phyloP scores from a whole-genome alignment of 2,113 vertebrate species.

The Eptatretus burgeri region DNA sequence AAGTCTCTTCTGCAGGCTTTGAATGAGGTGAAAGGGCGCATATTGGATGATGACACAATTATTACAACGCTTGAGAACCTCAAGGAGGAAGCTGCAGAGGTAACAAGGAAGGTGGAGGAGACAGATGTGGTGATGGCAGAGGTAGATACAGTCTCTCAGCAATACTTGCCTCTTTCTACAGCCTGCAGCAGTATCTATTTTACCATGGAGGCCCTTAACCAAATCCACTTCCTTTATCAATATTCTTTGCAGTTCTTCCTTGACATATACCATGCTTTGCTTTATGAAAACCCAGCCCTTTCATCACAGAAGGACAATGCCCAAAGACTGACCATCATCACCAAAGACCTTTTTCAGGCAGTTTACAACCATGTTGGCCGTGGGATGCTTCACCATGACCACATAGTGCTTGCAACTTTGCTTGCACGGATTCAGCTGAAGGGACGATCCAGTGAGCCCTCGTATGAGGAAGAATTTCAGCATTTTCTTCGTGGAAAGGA shows the following conservation, averaged over 20 bases:
- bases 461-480: conserved; percentile 69
- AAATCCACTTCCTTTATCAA: conserved; percentile 1
- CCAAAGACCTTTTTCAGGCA: conserved; percentile 4
- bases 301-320: background rate
- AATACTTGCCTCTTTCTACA: conserved; percentile 1
- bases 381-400: conserved; percentile 7
- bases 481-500: conserved; percentile 75
- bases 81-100: background rate
- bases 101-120: conserved; percentile 2
- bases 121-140: conserved; percentile 6
- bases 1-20: background rate
- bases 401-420: background rate
- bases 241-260: background rate
- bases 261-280: conserved; percentile 7
- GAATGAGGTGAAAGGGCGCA: conserved; percentile 2
- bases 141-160: conserved; percentile 1
- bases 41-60: conserved; percentile 3
- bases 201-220: conserved; percentile 5
- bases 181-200: conserved; percentile 3
- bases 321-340: background rate
- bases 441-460: conserved; percentile 39
- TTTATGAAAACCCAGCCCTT: conserved; percentile 1
- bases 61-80: conserved; percentile 5
- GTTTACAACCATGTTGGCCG: background rate
- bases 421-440: conserved; percentile 3